Percentiles rank a stretch among this genome's conserved stretches.
Evolutionary conservation across 2,113 vertebrate species (phyloP).

Genomic region (Nothoprocta perdicaria): DNA sequence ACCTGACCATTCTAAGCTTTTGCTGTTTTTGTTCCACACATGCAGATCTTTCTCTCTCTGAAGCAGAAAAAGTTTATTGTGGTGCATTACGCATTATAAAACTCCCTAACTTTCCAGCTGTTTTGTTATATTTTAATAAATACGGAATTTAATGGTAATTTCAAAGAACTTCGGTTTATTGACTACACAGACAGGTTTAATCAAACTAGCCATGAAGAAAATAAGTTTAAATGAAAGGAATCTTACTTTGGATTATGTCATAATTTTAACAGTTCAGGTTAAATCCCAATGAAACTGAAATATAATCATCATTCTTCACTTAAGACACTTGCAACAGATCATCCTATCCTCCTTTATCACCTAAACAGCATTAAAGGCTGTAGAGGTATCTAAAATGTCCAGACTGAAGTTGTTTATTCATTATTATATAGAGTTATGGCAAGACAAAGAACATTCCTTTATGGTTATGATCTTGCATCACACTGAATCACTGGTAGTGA

Average conservation of each 20-base stretch:
- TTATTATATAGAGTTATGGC: not conserved
- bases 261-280: not conserved
- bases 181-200: not conserved
- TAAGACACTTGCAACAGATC: not conserved
- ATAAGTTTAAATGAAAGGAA: not conserved
- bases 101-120: not conserved
- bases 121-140: not conserved
- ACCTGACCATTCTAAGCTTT: not conserved
- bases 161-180: not conserved
- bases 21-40: not conserved
- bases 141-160: not conserved
- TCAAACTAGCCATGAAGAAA: not conserved
- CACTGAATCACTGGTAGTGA: not conserved
- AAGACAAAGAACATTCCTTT: not conserved
- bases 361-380: not conserved
- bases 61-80: not conserved
- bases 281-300: not conserved
- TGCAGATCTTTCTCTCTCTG: not conserved
- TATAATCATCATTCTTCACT: not conserved
- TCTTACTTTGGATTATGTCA: not conserved
- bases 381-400: not conserved
- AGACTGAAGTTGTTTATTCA: not conserved
- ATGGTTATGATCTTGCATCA: not conserved
- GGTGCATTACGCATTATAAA: not conserved
- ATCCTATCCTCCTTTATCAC: not conserved